Percentiles rank a stretch among this genome's conserved stretches.
These are phyloP conservation scores for Oithona nana DNA, from an alignment of 2,888 invertebrate genomes.

Conservation along the genomic window DNA sequence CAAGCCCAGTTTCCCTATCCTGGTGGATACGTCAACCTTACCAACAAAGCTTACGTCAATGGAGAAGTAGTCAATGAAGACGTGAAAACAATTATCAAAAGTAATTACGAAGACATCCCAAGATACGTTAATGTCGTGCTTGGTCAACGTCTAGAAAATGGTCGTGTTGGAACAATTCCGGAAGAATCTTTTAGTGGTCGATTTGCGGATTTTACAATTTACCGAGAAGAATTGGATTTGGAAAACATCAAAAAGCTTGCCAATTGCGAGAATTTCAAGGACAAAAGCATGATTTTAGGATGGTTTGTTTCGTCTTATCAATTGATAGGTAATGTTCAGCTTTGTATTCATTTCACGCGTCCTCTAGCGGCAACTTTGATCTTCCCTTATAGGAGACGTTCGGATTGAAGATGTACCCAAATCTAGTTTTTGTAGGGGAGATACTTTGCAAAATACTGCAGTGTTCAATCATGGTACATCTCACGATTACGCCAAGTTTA, in stretches of 20 bases:
- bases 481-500: not conserved
- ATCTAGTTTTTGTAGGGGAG: not conserved
- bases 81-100: not conserved
- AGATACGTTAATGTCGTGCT: not conserved
- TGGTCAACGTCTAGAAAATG: not conserved
- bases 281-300: not conserved
- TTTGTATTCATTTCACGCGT: no score
- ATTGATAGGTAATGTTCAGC: not conserved
- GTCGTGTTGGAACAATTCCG: not conserved
- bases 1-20: not conserved
- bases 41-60: not conserved
- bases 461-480: not conserved
- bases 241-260: not conserved
- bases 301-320: not conserved
- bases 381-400: not conserved
- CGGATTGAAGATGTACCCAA: not conserved
- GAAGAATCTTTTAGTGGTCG: not conserved
- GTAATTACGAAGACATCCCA: not conserved
- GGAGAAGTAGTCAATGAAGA: not conserved
- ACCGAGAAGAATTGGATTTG: not conserved
- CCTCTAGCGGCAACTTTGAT: no score
- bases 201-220: not conserved
- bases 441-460: not conserved
- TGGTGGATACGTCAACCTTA: slow-evolving; percentile 1
- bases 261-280: not conserved